phyloP scores from a whole-genome alignment of 2,797 vertebrate species.

The Tinamus major region DNA sequence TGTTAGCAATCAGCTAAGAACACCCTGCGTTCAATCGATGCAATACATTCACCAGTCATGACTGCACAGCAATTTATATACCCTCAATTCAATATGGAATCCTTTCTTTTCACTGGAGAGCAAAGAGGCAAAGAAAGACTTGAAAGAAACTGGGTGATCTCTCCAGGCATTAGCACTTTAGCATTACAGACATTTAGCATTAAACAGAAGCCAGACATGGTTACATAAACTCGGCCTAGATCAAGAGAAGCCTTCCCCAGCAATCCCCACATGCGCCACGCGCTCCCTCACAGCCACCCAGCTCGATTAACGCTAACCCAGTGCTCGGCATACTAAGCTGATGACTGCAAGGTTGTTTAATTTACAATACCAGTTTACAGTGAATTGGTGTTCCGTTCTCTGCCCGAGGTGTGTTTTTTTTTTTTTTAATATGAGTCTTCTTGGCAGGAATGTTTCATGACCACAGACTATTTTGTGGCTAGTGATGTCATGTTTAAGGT shows the following conservation, averaged over 20 bases:
- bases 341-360: background rate
- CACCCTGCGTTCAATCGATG: fast-evolving
- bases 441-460: background rate
- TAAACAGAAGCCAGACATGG: background rate
- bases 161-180: background rate
- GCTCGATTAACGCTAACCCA: background rate
- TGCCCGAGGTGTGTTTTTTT: background rate
- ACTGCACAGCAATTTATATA: fast-evolving
- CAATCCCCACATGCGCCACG: fast-evolving
- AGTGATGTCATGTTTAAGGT: background rate
- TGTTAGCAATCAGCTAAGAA: background rate
- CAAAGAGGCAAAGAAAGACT: background rate
- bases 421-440: background rate
- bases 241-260: background rate
- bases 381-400: background rate
- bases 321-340: background rate
- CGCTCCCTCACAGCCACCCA: background rate
- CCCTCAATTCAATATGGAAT: background rate
- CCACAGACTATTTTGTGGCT: background rate
- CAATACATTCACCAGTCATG: background rate
- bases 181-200: background rate
- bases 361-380: background rate
- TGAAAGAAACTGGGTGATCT: background rate
- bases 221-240: background rate
- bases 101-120: background rate